Percentiles rank a stretch among this genome's conserved stretches.
Evolutionary conservation across 2,113 vertebrate species (phyloP).

Genomic region (Tautogolabrus adspersus): DNA sequence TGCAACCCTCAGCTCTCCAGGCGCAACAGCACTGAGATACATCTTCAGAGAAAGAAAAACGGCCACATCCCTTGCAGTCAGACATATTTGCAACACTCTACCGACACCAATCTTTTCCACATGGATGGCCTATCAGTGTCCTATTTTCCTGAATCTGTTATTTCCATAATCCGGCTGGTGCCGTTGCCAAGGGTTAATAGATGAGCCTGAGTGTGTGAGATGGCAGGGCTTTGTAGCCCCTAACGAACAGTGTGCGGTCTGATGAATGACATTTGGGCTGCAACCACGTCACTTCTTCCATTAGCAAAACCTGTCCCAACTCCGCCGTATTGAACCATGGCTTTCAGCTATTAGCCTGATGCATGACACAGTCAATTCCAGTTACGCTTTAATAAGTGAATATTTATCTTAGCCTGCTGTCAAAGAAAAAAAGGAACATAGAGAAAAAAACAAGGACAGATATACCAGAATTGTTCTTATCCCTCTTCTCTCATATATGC

Average conservation of each 20-base stretch:
- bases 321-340: conserved; percentile 95
- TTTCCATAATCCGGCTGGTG: conserved; percentile 86
- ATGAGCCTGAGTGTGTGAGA: conserved; percentile 91
- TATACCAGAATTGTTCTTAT: conserved; percentile 82
- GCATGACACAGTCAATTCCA: conserved; percentile 96
- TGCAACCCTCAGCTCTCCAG: conserved; percentile 63
- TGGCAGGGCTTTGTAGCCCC: conserved; percentile 91
- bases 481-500: conserved; percentile 56
- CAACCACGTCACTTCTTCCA: conserved; percentile 98
- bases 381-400: conserved; percentile 97
- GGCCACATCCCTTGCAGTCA: conserved; percentile 60
- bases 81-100: conserved; percentile 76
- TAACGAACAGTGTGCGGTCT: conserved; percentile 92
- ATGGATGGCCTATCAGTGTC: conserved; percentile 79
- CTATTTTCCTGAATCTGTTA: conserved; percentile 83
- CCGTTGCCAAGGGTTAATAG: conserved; percentile 89
- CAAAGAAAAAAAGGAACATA: conserved; percentile 60
- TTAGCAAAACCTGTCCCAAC: conserved; percentile 95
- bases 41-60: conserved; percentile 63
- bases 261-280: conserved; percentile 93
- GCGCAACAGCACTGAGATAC: conserved; percentile 67
- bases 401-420: conserved; percentile 87
- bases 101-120: conserved; percentile 81
- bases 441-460: conserved; percentile 55
- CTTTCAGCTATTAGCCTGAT: conserved; percentile 96